phyloP scores from a whole-genome alignment of 2,888 invertebrate species.

The Cheilosia variabilis region DNA sequence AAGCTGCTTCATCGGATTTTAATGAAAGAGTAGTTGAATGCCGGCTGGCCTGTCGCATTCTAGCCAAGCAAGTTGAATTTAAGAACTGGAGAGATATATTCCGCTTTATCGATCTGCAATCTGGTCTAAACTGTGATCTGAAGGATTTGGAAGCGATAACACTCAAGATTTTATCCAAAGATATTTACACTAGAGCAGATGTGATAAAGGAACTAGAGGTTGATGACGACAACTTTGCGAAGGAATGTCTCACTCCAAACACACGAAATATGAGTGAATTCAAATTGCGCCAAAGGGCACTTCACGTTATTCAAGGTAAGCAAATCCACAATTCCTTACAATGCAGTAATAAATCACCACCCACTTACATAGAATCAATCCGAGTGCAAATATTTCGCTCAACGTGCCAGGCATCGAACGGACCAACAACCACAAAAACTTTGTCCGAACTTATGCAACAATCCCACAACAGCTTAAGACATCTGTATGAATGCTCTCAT shows the following conservation, averaged over 20 bases:
- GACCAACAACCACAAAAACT: slow-evolving; percentile 83
- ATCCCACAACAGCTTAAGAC: slow-evolving; percentile 94
- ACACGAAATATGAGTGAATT: slow-evolving; percentile 87
- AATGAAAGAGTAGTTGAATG: slow-evolving; percentile 98
- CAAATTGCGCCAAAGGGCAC: slow-evolving; percentile 92
- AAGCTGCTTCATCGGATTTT: slow-evolving; percentile 95
- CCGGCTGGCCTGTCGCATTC: slow-evolving; percentile 92
- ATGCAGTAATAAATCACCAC: neutral
- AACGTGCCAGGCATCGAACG: slow-evolving; percentile 84
- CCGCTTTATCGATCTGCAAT: slow-evolving; percentile 91
- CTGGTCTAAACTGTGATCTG: slow-evolving; percentile 86
- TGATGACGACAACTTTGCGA: slow-evolving; percentile 86
- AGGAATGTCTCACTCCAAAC: slow-evolving; percentile 87
- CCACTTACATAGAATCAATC: slow-evolving; percentile 88
- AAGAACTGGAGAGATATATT: slow-evolving; percentile 87
- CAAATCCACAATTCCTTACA: neutral
- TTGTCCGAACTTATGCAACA: slow-evolving; percentile 94
- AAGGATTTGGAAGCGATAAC: slow-evolving; percentile 89
- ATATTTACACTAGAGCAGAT: slow-evolving; percentile 88
- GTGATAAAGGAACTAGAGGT: slow-evolving; percentile 86
- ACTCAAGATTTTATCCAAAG: slow-evolving; percentile 86
- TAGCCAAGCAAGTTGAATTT: slow-evolving; percentile 87
- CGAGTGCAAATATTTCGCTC: slow-evolving; percentile 92
- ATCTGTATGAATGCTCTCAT: slow-evolving; percentile 97
- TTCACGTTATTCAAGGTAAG: slow-evolving; percentile 93